Base-by-base conservation (phyloP, 1,140 invertebrate species). In the Drosophila dunni region DNA sequence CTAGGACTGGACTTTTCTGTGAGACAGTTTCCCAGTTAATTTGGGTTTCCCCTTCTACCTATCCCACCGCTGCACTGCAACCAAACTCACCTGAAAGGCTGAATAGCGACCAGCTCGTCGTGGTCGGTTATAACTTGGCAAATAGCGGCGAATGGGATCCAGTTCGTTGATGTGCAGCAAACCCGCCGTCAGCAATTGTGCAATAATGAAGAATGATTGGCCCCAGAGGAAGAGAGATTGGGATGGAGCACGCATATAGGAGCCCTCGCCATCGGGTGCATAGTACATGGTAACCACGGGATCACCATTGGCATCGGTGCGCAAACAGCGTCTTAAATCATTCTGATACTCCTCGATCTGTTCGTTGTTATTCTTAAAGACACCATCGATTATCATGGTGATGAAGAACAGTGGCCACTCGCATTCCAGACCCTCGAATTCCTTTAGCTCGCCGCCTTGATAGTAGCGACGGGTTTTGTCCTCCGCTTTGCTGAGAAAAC, bases 371-470 rank as follows among this genome's bases (percentile, higher is more conserved):
- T 96, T 95, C 88, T 96, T 96, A 81, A 97, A 98, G 74, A 98
- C 96, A 67, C 98, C 97, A 93, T 99, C 98, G 75, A 99, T 98
- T 34, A 99, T 97, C 95, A 99, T 97, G 91, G 97, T 97, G 20
- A 98, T 95, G 90, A 96, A 98, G 93, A 99, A 99, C 10, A 99
- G 91, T 0, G 99, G 99, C 98, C 99, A 99, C 93, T 99, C 98
- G 90, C 97, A 98, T 93, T 99, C 99, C 45, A 99, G 95, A 17
- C 97, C 96, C 91, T 99, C 98, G 93, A 99, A 99, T 85, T 98
- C 96, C 94, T 99, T 95, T 0, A 95, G 86, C 92, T 95, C 94
- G 3, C 94, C 94, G 75, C 94, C 94, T 65, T 95, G 93, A 79
- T 95, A 95, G 82, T 94, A 94, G 56, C 94, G 93, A 7, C 48